These are phyloP conservation scores for Centruroides vittatus DNA, from an alignment of 1,140 invertebrate species.

Conservation along the genomic window DNA sequence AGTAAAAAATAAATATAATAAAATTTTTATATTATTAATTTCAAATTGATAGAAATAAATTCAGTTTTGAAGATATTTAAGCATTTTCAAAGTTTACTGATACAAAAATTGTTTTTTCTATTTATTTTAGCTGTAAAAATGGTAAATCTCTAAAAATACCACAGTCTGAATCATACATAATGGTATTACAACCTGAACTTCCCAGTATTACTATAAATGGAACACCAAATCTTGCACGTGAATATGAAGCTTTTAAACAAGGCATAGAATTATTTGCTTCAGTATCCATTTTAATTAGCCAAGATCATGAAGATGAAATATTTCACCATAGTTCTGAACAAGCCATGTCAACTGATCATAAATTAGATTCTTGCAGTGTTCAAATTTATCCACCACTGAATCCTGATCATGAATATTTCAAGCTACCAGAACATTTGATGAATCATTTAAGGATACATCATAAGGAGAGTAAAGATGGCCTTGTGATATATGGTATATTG, in stretches of 20 bases:
- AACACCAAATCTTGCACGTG: conserved; percentile 60
- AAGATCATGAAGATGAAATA: conserved; percentile 21
- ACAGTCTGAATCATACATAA: conserved; percentile 63
- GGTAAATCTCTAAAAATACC: conserved; percentile 53
- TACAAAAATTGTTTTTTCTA: not conserved
- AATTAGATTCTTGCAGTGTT: conserved; percentile 76
- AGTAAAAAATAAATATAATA: too few species aligned
- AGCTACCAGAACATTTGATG: conserved; percentile 56
- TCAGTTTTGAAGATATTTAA: too few species aligned
- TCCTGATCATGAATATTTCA: conserved; percentile 78
- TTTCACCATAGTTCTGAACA: conserved; percentile 15
- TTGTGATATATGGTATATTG: conserved; percentile 49
- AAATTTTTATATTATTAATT: too few species aligned
- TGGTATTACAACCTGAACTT: conserved; percentile 68
- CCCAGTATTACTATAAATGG: conserved; percentile 72
- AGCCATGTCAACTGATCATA: conserved; percentile 19
- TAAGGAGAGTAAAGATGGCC: conserved; percentile 64
- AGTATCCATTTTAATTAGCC: conserved; percentile 41
- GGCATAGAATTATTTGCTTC: conserved; percentile 74
- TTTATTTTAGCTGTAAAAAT: conserved; percentile 43
- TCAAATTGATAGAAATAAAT: too few species aligned
- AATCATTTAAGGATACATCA: conserved; percentile 54
- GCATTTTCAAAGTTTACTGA: too few species aligned
- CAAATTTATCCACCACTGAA: conserved; percentile 85
- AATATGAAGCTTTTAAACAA: conserved; percentile 67